phyloP scores from a whole-genome alignment of 2,888 invertebrate species.

The Hypolimnas misippus region DNA sequence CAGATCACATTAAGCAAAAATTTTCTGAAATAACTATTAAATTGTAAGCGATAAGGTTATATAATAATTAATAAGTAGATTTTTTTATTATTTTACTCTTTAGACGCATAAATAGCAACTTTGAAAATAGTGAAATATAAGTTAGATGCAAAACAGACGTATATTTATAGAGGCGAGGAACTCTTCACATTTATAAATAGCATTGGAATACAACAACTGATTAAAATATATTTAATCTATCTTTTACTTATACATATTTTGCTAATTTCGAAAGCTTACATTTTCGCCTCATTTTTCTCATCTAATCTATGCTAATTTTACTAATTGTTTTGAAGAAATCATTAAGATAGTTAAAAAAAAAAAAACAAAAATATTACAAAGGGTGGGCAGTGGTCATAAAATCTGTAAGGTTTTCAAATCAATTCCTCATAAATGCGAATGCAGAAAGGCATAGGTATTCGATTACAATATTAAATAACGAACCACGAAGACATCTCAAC shows the following conservation, averaged over 20 bases:
- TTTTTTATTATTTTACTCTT: constrained; percentile 7
- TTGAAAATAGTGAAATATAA: constrained; percentile 18
- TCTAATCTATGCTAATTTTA: constrained; percentile 18
- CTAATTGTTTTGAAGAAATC: background rate
- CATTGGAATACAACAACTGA: background rate
- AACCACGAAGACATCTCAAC: constrained; percentile 37
- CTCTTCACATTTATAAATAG: constrained; percentile 11
- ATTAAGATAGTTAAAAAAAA: constrained; percentile 5
- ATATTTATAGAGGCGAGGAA: constrained; percentile 18
- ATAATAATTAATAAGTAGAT: constrained; percentile 14
- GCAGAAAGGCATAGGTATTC: constrained; percentile 18
- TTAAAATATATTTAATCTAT: constrained; percentile 10
- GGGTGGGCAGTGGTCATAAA: constrained; percentile 24
- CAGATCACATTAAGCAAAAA: constrained; percentile 37
- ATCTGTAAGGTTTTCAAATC: constrained; percentile 14
- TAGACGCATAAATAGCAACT: constrained; percentile 13
- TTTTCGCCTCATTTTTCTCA: constrained; percentile 15
- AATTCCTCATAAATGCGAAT: constrained; percentile 36
- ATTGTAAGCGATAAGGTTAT: constrained; percentile 13
- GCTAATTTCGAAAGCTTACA: constrained; percentile 7
- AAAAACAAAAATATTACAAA: background rate
- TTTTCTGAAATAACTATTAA: constrained; percentile 26
- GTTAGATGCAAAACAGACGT: constrained; percentile 26
- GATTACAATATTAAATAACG: constrained; percentile 41
- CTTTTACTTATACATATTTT: background rate